Percentiles rank a stretch among this genome's conserved stretches.
Evolutionary conservation across 2,113 vertebrate genomes (phyloP).

Genomic region (Macheiramphus alcinus): DNA sequence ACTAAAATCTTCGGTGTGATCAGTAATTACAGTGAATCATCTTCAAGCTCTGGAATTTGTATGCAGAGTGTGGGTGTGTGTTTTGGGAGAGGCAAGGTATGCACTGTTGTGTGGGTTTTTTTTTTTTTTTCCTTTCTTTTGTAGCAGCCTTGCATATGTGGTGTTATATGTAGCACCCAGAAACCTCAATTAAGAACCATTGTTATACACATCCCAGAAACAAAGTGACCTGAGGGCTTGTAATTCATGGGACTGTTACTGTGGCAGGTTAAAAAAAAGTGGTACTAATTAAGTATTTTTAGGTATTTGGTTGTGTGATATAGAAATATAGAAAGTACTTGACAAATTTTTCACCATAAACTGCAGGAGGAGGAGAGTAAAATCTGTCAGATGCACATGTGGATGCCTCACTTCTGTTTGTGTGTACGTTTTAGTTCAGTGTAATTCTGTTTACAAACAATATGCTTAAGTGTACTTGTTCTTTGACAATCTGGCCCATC

Average conservation of each 20-base stretch:
- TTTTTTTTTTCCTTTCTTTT: background rate
- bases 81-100: background rate
- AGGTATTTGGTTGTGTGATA: background rate
- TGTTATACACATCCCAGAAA: background rate
- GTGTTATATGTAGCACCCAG: background rate
- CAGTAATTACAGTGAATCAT: background rate
- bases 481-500: background rate
- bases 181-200: background rate
- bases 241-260: background rate
- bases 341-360: background rate
- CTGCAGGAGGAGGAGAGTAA: background rate
- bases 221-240: background rate
- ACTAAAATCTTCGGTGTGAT: background rate
- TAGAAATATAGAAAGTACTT: background rate
- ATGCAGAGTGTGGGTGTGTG: background rate
- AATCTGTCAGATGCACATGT: rapidly evolving
- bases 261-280: background rate
- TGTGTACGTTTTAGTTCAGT: rapidly evolving
- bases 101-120: rapidly evolving
- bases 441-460: background rate
- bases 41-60: background rate
- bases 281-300: background rate
- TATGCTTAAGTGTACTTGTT: background rate
- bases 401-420: background rate
- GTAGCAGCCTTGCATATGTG: background rate